These are phyloP conservation scores for Lipophrys pholis DNA, from an alignment of 2,113 vertebrate genomes.

Conservation along the genomic window DNA sequence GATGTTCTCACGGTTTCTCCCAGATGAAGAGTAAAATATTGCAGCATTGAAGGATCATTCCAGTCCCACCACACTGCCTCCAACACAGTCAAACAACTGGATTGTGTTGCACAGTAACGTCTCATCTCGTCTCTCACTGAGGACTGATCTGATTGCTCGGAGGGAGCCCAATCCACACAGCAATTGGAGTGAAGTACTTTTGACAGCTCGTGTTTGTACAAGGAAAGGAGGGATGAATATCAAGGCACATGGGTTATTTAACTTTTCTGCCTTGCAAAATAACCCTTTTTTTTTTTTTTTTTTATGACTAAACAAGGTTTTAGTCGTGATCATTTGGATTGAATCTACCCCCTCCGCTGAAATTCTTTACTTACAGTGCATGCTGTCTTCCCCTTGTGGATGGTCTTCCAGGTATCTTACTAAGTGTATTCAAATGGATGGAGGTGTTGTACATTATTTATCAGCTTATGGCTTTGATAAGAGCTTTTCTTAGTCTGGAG, in stretches of 20 bases:
- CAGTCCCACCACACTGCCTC: conserved; percentile 21
- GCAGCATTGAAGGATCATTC: conserved; percentile 15
- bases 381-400: too few relatives aligned
- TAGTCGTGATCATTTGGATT: too few relatives aligned
- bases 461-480: conserved; percentile 23
- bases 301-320: not conserved
- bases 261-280: conserved; percentile 18
- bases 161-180: conserved; percentile 16
- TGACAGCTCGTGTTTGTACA: conserved; percentile 58
- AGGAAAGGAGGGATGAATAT: conserved; percentile 55
- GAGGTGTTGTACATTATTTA: conserved; percentile 18
- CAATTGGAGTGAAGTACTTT: conserved; percentile 41
- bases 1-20: not conserved
- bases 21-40: conserved; percentile 8
- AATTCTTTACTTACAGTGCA: not conserved
- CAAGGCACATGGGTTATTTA: conserved; percentile 35
- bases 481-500: conserved; percentile 2
- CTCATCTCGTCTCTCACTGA: conserved; percentile 15
- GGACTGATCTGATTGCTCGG: conserved; percentile 22
- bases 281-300: not conserved
- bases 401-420: too few relatives aligned
- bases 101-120: conserved; percentile 31
- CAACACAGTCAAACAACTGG: conserved; percentile 34
- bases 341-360: not conserved
- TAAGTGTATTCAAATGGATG: too few relatives aligned